Percentiles rank a stretch among this genome's conserved stretches.
These are phyloP conservation scores for Archocentrus centrarchus DNA, from an alignment of 2,113 vertebrate species.

Conservation along the genomic window DNA sequence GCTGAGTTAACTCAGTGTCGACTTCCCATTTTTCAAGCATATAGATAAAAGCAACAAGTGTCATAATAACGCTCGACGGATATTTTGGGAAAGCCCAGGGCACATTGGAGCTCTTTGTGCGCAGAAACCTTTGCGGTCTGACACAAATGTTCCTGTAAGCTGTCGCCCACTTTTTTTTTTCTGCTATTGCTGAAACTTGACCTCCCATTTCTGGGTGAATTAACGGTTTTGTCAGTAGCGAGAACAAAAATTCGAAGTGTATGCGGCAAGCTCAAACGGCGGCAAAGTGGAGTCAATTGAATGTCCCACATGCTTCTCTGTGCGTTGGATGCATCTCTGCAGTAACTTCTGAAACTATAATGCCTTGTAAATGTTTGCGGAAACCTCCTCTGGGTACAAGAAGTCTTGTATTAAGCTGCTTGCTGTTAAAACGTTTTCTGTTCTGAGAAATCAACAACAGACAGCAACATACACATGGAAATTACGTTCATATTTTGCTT, in stretches of 20 bases:
- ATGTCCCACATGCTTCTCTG: slow-evolving; percentile 57
- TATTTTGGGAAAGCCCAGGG: slow-evolving; percentile 18
- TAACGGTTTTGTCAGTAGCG: slow-evolving; percentile 75
- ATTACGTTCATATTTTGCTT: background rate
- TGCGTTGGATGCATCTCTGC: slow-evolving; percentile 39
- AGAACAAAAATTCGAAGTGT: slow-evolving; percentile 71
- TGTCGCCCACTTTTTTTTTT: slow-evolving; percentile 24
- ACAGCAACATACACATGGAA: background rate
- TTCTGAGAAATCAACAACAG: background rate
- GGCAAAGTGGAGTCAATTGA: slow-evolving; percentile 75
- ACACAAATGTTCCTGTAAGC: slow-evolving; percentile 47
- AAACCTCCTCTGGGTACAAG: slow-evolving; percentile 13
- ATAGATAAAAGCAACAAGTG: slow-evolving; percentile 54
- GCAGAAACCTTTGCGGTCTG: slow-evolving; percentile 29
- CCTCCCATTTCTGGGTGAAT: slow-evolving; percentile 78
- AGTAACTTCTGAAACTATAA: slow-evolving; percentile 26
- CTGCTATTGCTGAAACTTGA: slow-evolving; percentile 66
- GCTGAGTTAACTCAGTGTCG: background rate
- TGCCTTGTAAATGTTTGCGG: slow-evolving; percentile 42
- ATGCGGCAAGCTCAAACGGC: slow-evolving; percentile 63
- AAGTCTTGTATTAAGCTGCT: background rate
- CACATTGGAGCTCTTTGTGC: slow-evolving; percentile 11
- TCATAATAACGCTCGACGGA: background rate
- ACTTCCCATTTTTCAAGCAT: background rate
- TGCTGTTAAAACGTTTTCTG: background rate